Base-by-base conservation (phyloP, 2,113 vertebrate species). In the Romanogobio albipinnatus region DNA sequence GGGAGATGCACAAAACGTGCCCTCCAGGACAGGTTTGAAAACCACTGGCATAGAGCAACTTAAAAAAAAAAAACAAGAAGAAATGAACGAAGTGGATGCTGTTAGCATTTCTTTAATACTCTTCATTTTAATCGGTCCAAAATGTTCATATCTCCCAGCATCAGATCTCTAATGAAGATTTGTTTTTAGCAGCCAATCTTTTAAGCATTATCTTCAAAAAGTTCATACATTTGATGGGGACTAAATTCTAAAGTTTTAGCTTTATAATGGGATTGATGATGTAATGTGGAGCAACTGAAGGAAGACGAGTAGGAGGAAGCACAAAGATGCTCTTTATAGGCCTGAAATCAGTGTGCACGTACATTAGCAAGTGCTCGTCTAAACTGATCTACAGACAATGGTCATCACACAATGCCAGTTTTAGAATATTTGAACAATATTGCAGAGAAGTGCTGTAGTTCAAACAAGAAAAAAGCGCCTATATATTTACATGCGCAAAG, bases 211-310 rank as follows among this genome's bases (percentile, higher is more conserved):
- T 78, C 76, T 59, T 43, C 53, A 61, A 78, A 78, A 77, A 78
- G 33, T 61, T 59, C 53, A 10, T 24, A 0, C 13, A 43, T 58
- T 78, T 78, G 15, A 24, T 43, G 6, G 39, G 53, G 43, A 61
- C 29, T 61, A 14, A 26, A 49, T 59, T 59, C 11, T 2, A 6
- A 78, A 78, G 22, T 9, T 45, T 53, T 29, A 66, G 22, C 78
- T 81, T 49, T 3, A 26, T 79, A 62, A 80, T 62, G 58, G 36
- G 43, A 19, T 49, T 81, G 79, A 81, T 68, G 79, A 66, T 81
- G 79, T 81, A 81, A 81, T n/a, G 26, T 2, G 33, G 45, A 68
- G 61, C 26, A 68, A 43, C 36, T 19, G 77, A 22, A 66, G 36
- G 11, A 56, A 74, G 33, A 56, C 1, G 6, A 26, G 45, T 15